Evolutionary conservation across 2,888 invertebrate species (phyloP).

Genomic region (Teinopalpus imperialis): DNA sequence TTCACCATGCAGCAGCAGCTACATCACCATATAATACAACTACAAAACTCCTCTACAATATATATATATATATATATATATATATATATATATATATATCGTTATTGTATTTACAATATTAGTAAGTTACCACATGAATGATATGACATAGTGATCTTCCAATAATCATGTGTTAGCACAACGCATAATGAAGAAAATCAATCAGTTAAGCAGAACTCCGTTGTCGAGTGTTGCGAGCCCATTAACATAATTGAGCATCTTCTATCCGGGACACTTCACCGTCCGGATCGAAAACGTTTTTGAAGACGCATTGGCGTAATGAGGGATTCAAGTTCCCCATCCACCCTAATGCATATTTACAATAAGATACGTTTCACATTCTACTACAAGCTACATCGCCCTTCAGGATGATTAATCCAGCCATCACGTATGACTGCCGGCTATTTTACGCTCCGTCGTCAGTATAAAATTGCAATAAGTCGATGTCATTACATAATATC

Average conservation of each 20-base stretch:
- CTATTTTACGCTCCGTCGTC: conserved; percentile 31
- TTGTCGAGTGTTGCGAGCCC: conserved; percentile 64
- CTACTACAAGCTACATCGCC: conserved; percentile 45
- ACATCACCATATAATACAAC: too few species aligned
- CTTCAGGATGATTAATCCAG: conserved; percentile 51
- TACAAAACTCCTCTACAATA: too few species aligned
- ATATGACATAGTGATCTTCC: too few species aligned
- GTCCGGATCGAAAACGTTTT: conserved; percentile 64
- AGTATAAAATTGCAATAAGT: conserved; percentile 22
- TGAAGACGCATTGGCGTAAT: conserved; percentile 68
- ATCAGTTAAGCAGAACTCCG: conserved; percentile 47
- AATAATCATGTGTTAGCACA: conserved; percentile 42
- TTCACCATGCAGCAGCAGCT: too few species aligned
- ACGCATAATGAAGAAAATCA: conserved; percentile 49
- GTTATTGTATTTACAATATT: too few species aligned
- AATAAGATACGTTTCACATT: conserved; percentile 46
- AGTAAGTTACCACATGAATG: too few species aligned
- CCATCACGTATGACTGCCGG: conserved; percentile 35
- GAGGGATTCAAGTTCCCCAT: conserved; percentile 59
- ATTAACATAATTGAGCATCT: conserved; percentile 77
- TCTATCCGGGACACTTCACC: conserved; percentile 68
- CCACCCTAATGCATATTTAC: conserved; percentile 70
- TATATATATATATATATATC: too few species aligned
- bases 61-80: too few species aligned
- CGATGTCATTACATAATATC: conserved; percentile 19